Conservation (phyloP, 2,888 invertebrate genomes). For the Tipula helvola region DNA sequence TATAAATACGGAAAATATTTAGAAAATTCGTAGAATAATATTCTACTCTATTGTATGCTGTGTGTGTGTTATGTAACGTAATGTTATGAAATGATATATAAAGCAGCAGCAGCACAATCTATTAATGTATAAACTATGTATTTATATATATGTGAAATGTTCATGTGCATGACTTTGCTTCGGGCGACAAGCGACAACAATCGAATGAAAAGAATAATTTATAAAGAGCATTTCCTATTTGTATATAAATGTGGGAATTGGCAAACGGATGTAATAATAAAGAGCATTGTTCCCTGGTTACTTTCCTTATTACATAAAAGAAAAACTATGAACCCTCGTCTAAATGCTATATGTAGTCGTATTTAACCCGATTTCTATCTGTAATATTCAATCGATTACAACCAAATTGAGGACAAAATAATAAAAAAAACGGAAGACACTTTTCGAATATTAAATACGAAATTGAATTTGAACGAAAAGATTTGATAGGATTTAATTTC, state of each 20-base stretch:
- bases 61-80: not conserved
- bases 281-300: not conserved
- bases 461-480: not conserved
- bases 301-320: not conserved
- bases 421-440: not conserved
- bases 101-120: not conserved
- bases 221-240: not conserved
- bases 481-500: not conserved
- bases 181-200: not conserved
- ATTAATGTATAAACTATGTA: not conserved
- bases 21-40: not conserved
- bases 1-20: not conserved
- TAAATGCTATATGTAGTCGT: not conserved
- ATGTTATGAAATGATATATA: not conserved
- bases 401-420: not conserved
- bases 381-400: not conserved
- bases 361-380: not conserved
- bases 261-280: not conserved
- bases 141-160: not conserved
- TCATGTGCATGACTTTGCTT: not conserved
- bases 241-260: not conserved
- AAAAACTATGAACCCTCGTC: not conserved
- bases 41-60: not conserved
- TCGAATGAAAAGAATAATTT: not conserved
- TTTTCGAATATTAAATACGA: not conserved